Evolutionary conservation across 2,797 vertebrate genomes (phyloP), one percentile per base, ranked within the genome.

Genomic region (Malacoraja senta): DNA sequence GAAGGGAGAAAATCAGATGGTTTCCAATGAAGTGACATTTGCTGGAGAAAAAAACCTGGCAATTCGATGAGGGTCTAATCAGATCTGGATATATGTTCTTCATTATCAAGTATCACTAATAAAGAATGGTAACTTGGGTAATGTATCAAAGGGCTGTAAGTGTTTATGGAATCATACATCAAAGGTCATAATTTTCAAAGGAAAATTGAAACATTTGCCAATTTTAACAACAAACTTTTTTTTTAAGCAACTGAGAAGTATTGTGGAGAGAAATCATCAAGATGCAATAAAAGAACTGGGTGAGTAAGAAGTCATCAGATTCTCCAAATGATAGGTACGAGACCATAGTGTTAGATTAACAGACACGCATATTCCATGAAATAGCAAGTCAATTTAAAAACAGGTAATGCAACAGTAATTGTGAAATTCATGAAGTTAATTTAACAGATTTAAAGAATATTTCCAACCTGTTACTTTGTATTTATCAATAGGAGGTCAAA

Each of bases 251-350:
- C 93, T 94, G 77, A 94, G 91, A 83, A 86, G 19, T 81, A 94
- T 94, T 88, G 92, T 94, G 53, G 94, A 93, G 90, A 91, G 91
- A 93, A 94, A 94, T 93, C 93, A 93, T 84, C 93, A 94, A 93
- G 90, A 94, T 53, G 93, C 93, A 65, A 93, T 93, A 76, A 88
- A 93, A 76, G 94, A 94, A 61, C 91, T 94, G 61, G 93, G 94
- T 94, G 93, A 93, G 94, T 93, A 79, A 65, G 26, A 35, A 76
- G 44, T 58, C 12, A 1, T 58, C 12, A 58, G 38, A 76, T 74
- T 72, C 35, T 72, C 3, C 19, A 26, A 74, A 8, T 71, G 72
- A 72, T 44, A 44, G 71, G 72, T 71, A 53, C 7, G 21, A 53
- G 13, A 72, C 10, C 10, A 74, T 53, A 12, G 21, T 29, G 68